These are phyloP conservation scores for Altica lythri DNA, from an alignment of 2,888 invertebrate genomes.

Conservation along the genomic window DNA sequence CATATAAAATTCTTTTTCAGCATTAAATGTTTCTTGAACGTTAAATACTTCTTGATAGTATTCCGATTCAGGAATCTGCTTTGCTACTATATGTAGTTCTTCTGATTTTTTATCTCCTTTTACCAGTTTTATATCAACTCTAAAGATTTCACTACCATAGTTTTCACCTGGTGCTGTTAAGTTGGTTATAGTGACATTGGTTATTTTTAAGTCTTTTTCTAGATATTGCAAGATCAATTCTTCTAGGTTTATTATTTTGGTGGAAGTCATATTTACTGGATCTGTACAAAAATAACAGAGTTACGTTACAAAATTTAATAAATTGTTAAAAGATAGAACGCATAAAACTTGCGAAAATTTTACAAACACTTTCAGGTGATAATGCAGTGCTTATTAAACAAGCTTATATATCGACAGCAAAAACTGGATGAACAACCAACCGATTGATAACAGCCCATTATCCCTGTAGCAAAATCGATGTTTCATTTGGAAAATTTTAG, in stretches of 20 bases:
- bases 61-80: constrained; percentile 62
- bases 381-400: no score
- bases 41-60: constrained; percentile 59
- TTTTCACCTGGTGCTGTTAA: constrained; percentile 63
- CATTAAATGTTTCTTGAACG: constrained; percentile 58
- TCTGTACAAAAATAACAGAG: background rate
- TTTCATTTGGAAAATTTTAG: no score
- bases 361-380: no score
- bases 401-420: no score
- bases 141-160: constrained; percentile 62
- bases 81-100: constrained; percentile 59
- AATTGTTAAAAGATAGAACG: no score
- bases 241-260: constrained; percentile 18
- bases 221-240: constrained; percentile 10
- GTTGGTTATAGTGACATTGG: constrained; percentile 42
- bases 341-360: no score
- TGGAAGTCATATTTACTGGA: constrained; percentile 3
- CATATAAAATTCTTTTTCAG: constrained; percentile 60
- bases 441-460: no score
- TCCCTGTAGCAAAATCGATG: no score
- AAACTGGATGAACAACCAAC: no score
- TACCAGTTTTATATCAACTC: constrained; percentile 38
- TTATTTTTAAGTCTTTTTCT: constrained; percentile 10
- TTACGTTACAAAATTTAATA: no score
- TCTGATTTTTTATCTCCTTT: constrained; percentile 5